A percentile compares a stretch with the other conserved stretches of the same genome.
phyloP scores from a whole-genome alignment of 2,113 vertebrate genomes.

The Erythrolamprus reginae region DNA sequence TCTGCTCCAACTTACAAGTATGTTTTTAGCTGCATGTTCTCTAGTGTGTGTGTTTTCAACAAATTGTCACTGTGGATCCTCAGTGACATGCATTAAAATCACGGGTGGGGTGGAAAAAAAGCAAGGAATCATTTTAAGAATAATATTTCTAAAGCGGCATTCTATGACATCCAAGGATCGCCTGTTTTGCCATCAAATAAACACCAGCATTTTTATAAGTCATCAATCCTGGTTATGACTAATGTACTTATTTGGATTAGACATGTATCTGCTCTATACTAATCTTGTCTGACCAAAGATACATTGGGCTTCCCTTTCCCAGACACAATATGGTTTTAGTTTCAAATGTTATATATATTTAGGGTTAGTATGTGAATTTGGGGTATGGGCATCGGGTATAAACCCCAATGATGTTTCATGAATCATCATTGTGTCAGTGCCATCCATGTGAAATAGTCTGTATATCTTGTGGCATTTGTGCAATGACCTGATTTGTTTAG shows the following conservation, averaged over 20 bases:
- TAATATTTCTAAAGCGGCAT: not conserved
- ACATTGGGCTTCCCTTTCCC: not conserved
- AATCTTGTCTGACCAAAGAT: not conserved
- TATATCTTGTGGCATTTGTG: not conserved
- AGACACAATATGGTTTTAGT: not conserved
- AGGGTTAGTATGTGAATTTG: not conserved
- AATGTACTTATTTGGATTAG: not conserved
- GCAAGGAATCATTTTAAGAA: not conserved
- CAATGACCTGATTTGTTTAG: not conserved
- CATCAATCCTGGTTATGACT: not conserved
- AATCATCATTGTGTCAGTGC: not conserved
- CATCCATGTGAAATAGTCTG: not conserved
- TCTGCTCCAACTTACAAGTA: not conserved
- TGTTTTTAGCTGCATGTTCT: not conserved
- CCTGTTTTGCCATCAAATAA: not conserved
- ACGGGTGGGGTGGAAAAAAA: not conserved
- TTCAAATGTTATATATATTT: not conserved
- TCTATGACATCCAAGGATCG: not conserved
- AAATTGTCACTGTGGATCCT: not conserved
- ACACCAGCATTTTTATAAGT: not conserved
- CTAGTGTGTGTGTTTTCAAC: fast-evolving
- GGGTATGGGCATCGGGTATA: not conserved
- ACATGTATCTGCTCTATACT: not conserved
- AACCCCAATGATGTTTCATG: not conserved
- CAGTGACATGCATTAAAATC: not conserved